A percentile compares a stretch with the other conserved stretches of the same genome.
phyloP scores from a whole-genome alignment of 2,797 vertebrate genomes.

The Falco novaeseelandiae region DNA sequence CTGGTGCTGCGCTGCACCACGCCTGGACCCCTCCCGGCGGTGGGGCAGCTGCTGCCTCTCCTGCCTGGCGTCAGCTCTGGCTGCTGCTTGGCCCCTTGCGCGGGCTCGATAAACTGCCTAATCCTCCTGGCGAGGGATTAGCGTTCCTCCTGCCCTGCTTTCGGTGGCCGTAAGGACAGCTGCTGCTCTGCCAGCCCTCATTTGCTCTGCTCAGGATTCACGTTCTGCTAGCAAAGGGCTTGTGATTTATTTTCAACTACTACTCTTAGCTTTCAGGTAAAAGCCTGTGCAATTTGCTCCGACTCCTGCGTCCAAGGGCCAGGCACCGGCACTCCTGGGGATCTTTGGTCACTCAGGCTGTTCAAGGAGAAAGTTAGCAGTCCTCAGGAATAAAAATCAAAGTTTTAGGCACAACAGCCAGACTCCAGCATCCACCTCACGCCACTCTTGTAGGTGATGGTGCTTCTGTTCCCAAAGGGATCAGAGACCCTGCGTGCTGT shows the following conservation, averaged over 20 bases:
- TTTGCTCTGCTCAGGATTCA: not conserved
- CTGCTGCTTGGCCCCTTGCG: not conserved
- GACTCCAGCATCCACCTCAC: not conserved
- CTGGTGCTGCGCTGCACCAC: accelerated
- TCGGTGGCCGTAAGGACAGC: not conserved
- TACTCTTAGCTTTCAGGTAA: not conserved
- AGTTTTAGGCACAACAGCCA: not conserved
- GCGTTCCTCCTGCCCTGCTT: not conserved
- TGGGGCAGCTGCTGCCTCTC: not conserved
- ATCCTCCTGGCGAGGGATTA: slow-evolving; percentile 62
- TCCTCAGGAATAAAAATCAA: not conserved
- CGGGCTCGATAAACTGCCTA: not conserved
- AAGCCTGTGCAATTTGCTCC: not conserved
- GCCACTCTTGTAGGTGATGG: accelerated
- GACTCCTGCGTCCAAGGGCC: not conserved
- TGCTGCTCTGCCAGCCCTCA: not conserved
- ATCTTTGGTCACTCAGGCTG: not conserved
- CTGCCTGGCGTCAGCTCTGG: not conserved
- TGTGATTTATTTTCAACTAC: not conserved
- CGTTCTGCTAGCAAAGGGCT: not conserved
- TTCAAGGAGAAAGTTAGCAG: not conserved
- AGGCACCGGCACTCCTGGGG: too few species aligned
- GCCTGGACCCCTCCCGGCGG: accelerated
- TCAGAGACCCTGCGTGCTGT: accelerated
- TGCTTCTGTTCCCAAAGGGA: not conserved